A percentile compares a stretch with the other conserved stretches of the same genome.
Evolutionary conservation across 1,140 invertebrate species (phyloP).

Genomic region (Scylla paramamosain): DNA sequence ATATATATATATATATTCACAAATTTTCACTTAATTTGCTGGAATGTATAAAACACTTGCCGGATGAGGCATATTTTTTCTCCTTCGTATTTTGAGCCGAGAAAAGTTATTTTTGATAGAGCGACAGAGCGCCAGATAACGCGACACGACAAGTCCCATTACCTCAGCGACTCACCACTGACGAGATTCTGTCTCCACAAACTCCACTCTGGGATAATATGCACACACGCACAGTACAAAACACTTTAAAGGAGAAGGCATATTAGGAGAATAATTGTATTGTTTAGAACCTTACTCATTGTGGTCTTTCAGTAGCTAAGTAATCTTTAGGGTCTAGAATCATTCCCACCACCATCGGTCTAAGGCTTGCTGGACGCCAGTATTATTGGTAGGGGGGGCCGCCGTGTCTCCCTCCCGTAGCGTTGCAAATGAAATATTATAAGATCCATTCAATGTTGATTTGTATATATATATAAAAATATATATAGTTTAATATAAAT

Average conservation of each 20-base stretch:
- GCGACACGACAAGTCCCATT: neutral
- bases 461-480: conserved; percentile 49
- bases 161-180: neutral
- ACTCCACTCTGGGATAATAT: conserved; percentile 32
- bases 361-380: conserved; percentile 1
- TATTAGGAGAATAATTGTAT: conserved; percentile 35
- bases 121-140: neutral
- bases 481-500: conserved; percentile 60
- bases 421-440: neutral
- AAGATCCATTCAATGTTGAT: conserved; percentile 46
- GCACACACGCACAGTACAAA: conserved; percentile 43
- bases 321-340: conserved; percentile 9
- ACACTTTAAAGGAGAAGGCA: conserved; percentile 29
- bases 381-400: conserved; percentile 9
- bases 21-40: neutral
- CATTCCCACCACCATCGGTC: neutral
- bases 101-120: conserved; percentile 39
- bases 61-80: neutral
- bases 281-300: conserved; percentile 35
- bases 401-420: neutral
- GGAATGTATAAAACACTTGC: neutral
- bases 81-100: neutral
- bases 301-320: conserved; percentile 56
- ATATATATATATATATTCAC: neutral
- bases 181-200: neutral